Base-by-base conservation (phyloP, 2,797 vertebrate genomes). In the Molossus alvarezi region DNA sequence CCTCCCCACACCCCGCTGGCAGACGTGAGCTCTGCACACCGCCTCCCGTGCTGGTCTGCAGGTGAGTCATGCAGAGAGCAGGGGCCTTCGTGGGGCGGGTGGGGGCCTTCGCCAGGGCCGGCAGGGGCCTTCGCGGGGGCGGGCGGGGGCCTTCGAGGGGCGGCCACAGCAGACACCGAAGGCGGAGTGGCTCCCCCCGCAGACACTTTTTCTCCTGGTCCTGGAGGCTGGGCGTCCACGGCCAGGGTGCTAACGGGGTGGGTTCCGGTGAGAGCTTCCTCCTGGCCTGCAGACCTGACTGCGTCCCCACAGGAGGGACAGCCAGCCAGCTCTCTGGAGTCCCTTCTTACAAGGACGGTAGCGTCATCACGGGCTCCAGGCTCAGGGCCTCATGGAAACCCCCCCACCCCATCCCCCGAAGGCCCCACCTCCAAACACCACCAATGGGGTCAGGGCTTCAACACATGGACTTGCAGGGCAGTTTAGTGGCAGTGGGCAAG, bases 31-130 rank as follows among this genome's bases (percentile, higher is more conserved):
- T 81, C 37, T 3, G 23, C 13, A 7, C n/a, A 1, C 5, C 3
- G 1, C 62, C 15, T 21, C 64, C 65, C 7, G 48, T 7, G 17
- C 12, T 33, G 1, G 8, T 51, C 23, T 25, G 9, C 0, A 27
- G 60, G 64, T 37, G 62, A 75, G 18, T 33, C 33, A 3, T 33
- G 33, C 33, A 33, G 33, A 2, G 33, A 3, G 33, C 33, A 33
- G 33, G 33, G 33, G 33, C 33, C 33, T 33, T 33, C 33, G 33
- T 2, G 33, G 33, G 33, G 33, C 33, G 33, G 33, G 33, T 3
- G 33, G 33, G 33, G 33, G 33, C 33, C 33, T 33, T 33, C 33
- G 33, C 3, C 2, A 3, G 33, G 33, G 33, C 3, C 2, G 33
- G 33, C 33, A 33, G 33, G 33, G 33, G 33, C 33, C 33, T 33